Evolutionary conservation across 2,888 invertebrate species (phyloP).

Genomic region (Agonopterix subpropinquella): DNA sequence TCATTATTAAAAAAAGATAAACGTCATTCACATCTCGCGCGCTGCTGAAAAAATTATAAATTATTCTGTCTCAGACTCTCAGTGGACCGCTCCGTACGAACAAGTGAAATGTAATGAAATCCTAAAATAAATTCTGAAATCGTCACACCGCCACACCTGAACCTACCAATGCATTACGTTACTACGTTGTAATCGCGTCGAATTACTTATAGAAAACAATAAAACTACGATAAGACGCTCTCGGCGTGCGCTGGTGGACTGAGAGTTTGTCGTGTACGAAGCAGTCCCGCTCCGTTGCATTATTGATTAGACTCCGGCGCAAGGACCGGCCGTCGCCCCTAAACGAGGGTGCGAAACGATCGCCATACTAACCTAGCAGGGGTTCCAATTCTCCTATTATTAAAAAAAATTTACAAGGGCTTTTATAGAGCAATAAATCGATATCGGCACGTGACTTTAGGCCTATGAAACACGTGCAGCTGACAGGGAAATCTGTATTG

Average conservation of each 20-base stretch:
- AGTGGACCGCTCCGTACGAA: conserved; percentile 26
- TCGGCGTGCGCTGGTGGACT: conserved; percentile 33
- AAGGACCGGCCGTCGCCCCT: conserved; percentile 44
- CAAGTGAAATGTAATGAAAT: conserved; percentile 42
- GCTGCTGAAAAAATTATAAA: background rate
- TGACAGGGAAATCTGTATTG: background rate
- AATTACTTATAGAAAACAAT: conserved; percentile 69
- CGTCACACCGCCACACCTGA: conserved; percentile 27
- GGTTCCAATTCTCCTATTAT: conserved; percentile 20
- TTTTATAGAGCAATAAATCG: conserved; percentile 34
- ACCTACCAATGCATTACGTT: conserved; percentile 67
- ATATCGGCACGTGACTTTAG: conserved; percentile 29
- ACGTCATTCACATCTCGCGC: conserved; percentile 1
- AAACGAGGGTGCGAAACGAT: conserved; percentile 33
- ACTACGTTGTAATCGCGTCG: conserved; percentile 37
- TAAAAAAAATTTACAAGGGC: conserved; percentile 23
- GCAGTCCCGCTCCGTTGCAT: conserved; percentile 35
- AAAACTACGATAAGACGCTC: conserved; percentile 61
- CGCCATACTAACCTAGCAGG: conserved; percentile 22
- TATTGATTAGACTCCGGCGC: conserved; percentile 68
- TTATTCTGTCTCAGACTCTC: background rate
- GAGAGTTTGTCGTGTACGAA: conserved; percentile 19
- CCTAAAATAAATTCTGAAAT: conserved; percentile 36
- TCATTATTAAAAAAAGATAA: conserved; percentile 39
- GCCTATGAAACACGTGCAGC: conserved; percentile 17